Evolutionary conservation across 1,140 invertebrate genomes (phyloP).

Genomic region (Drosophila bocki): DNA sequence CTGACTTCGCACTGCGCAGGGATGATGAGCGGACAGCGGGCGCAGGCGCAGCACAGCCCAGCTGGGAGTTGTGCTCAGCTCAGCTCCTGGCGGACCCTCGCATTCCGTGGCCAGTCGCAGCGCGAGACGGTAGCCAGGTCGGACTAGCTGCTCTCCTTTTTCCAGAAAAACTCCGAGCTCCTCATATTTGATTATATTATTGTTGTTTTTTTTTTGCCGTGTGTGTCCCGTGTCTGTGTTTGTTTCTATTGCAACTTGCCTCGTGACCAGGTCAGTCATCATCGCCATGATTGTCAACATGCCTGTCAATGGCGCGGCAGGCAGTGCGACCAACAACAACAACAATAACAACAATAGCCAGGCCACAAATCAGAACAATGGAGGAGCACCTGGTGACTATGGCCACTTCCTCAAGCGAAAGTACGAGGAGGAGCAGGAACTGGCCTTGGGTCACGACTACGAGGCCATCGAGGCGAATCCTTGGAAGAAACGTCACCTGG

Average conservation of each 20-base stretch:
- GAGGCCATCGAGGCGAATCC: constrained; percentile 55
- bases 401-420: constrained; percentile 63
- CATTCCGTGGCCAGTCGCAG: constrained; percentile 76
- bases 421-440: constrained; percentile 50
- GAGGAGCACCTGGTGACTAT: constrained; percentile 47
- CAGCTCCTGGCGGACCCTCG: constrained; percentile 18
- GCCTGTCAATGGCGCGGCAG: constrained; percentile 56
- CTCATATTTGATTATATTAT: neutral
- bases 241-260: neutral
- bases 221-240: constrained; percentile 40
- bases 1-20: constrained; percentile 9
- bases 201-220: constrained; percentile 34
- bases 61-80: constrained; percentile 8
- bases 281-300: constrained; percentile 73
- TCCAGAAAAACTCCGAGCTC: constrained; percentile 1
- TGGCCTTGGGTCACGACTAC: constrained; percentile 40
- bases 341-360: constrained; percentile 23
- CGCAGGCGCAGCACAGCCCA: constrained; percentile 38
- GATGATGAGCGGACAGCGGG: constrained; percentile 41
- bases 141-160: constrained; percentile 18
- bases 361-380: constrained; percentile 33
- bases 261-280: constrained; percentile 5
- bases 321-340: constrained; percentile 36
- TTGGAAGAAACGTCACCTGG: constrained; percentile 73
- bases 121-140: constrained; percentile 64